Evolutionary conservation across 2,797 vertebrate species (phyloP).

Genomic region (Manis javanica): DNA sequence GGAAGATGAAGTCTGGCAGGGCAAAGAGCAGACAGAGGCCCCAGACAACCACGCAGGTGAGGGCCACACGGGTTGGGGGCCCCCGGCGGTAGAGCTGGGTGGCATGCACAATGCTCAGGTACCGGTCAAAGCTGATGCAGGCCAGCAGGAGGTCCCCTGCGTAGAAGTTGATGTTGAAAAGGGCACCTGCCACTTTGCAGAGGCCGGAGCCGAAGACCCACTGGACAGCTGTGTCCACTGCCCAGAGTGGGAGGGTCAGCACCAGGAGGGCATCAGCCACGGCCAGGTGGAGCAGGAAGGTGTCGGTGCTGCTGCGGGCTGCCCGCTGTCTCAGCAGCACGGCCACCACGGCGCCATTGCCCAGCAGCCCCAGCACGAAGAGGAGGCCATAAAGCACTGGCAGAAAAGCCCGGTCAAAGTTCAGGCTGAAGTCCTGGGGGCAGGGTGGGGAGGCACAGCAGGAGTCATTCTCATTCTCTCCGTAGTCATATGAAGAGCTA

Average conservation of each 20-base stretch:
- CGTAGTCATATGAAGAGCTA: background rate
- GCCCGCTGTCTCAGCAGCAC: constrained; percentile 86
- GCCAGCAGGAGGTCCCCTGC: constrained; percentile 84
- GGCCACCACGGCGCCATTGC: constrained; percentile 87
- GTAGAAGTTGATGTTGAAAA: constrained; percentile 90
- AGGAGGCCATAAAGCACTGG: constrained; percentile 86
- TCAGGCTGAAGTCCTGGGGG: constrained; percentile 35
- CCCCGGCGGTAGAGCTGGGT: constrained; percentile 83
- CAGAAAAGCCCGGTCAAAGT: constrained; percentile 88
- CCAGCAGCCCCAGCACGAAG: constrained; percentile 88
- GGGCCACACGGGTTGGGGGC: constrained; percentile 3
- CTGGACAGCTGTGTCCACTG: constrained; percentile 83
- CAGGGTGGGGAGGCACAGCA: constrained; percentile 80
- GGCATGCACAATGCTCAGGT: constrained; percentile 84
- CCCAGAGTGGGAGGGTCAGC: constrained; percentile 90
- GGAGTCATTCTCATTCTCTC: background rate
- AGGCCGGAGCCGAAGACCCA: constrained; percentile 89
- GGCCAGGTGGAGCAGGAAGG: constrained; percentile 91
- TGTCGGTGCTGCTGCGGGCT: constrained; percentile 89
- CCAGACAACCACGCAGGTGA: constrained; percentile 79
- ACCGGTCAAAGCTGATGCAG: constrained; percentile 86
- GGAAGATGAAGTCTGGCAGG: constrained; percentile 83
- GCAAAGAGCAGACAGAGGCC: constrained; percentile 79
- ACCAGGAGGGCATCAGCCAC: constrained; percentile 90
- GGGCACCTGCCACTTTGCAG: constrained; percentile 90